Evolutionary conservation across 2,888 invertebrate species (phyloP), one percentile per base, ranked within the genome.

Genomic region (Netelia inedita): DNA sequence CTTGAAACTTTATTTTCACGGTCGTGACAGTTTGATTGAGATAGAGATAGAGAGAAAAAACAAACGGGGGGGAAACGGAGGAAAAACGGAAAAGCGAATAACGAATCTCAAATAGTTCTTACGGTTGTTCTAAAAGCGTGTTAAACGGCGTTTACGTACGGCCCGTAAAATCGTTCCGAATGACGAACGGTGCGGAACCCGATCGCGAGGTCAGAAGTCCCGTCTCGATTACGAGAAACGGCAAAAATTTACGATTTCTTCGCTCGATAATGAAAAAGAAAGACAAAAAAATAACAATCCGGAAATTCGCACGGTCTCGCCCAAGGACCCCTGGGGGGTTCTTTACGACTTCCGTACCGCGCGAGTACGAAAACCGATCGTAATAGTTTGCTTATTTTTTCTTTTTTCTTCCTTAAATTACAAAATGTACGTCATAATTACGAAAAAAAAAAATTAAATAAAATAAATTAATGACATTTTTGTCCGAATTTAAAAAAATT

Each of bases 141-240:
- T n/a, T n/a, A n/a, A 41, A 21, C 23, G 21, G 16, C 21, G 43
- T 21, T 43, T 55, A 43, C 19, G n/a, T 63, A 1, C 61, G 43
- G 43, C 43, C 21, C 50, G 35, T 21, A 71, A 59, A 65, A 59
- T 21, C 43, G 73, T 71, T 79, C 84, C 46, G 41, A 74, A 85
- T 85, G 81, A 82, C 85, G 78, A 81, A 75, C 65, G 14, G 74
- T 53, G 81, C 81, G 85, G 85, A 85, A 85, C 81, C 65, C 14
- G 16, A n/a, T 80, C 63, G 23, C 81, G 78, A 82, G 81, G 81
- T 69, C 81, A 74, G 57, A 61, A 63, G 72, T 61, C 6, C 59
- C 28, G 6, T 19, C 61, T 79, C 43, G 41, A 55, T 43, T 8
- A 19, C 61, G 19, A 46, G 19, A 71, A 71, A 35, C 50, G 1